Evolutionary conservation across 2,797 vertebrate species (phyloP).

Genomic region (Tarsius wallacei): DNA sequence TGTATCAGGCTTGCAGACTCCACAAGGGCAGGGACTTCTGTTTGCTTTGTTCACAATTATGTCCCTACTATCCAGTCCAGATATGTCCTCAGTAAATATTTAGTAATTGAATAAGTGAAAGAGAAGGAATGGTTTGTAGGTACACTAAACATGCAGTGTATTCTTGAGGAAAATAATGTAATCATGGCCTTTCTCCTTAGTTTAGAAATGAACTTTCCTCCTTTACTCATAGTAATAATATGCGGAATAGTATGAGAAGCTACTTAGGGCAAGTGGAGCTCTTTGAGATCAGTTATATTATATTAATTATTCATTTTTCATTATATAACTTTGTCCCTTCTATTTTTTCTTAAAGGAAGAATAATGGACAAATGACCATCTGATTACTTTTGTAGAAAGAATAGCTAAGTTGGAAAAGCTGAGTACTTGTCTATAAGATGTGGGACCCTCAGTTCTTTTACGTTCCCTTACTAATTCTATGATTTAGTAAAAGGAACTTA

Average conservation of each 20-base stretch:
- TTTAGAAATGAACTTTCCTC: constrained; percentile 57
- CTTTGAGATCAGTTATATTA: constrained; percentile 52
- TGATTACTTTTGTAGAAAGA: constrained; percentile 44
- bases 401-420: constrained; percentile 39
- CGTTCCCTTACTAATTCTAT: background rate
- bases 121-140: constrained; percentile 8
- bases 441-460: background rate
- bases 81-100: constrained; percentile 60
- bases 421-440: constrained; percentile 48
- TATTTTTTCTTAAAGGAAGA: constrained; percentile 68
- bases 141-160: background rate
- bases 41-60: constrained; percentile 55
- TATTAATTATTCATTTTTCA: constrained; percentile 40
- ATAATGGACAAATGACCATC: constrained; percentile 39
- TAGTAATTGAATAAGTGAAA: constrained; percentile 51
- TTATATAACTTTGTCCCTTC: constrained; percentile 50
- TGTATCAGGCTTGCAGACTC: background rate
- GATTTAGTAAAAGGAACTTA: constrained; percentile 32
- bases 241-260: constrained; percentile 41
- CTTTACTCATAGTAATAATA: background rate
- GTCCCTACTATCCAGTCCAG: background rate
- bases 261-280: constrained; percentile 36
- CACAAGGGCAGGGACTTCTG: constrained; percentile 1
- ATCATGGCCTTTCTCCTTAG: constrained; percentile 1
- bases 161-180: constrained; percentile 51